Base-by-base conservation (phyloP, 1,140 invertebrate species). In the Conopomorpha cramerella region DNA sequence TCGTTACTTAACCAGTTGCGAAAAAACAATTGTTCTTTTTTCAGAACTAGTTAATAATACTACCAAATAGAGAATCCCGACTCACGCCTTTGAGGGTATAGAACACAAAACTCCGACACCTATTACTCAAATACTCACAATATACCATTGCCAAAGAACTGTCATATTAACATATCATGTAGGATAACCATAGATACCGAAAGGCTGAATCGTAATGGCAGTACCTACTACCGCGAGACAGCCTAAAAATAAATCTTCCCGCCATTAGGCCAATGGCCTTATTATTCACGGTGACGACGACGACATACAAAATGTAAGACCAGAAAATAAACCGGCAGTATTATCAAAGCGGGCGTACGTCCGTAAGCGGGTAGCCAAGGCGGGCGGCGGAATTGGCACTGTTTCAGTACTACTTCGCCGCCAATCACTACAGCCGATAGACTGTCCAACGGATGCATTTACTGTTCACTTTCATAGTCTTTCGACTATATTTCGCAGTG, bases 211-310 rank as follows among this genome's bases (percentile, higher is more conserved):
- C 10, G 4, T 23, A 23, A 4, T 10, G 19, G 4, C 4, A 23
- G 27, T 14, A 14, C 30, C 41, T 45, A 54, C 51, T 49, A 51
- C 51, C 55, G 50, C 38, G 45, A 40, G 54, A 55, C 61, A 51
- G 46, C 46, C 56, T 66, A 67, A 68, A 68, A 63, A 66, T 68
- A 72, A 56, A 41, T 36, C 27, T 23, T 23, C 30, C 38, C 62
- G 64, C 68, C 67, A 66, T 68, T 66, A 65, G 67, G 67, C 64
- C 67, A 66, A 62, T 55, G 67, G 64, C 67, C 66, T 65, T 72
- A 66, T 71, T 64, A 68, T 67, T 63, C 55, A 46, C 51, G 56
- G 49, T 61, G 67, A 72, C 60, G 64, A 58, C 56, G n/a, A n/a
- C n/a, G n/a, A n/a, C n/a, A n/a, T 63, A 58, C 63, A 64, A 63